Conservation (phyloP, 2,113 vertebrate genomes). For the Erpornis zantholeuca region DNA sequence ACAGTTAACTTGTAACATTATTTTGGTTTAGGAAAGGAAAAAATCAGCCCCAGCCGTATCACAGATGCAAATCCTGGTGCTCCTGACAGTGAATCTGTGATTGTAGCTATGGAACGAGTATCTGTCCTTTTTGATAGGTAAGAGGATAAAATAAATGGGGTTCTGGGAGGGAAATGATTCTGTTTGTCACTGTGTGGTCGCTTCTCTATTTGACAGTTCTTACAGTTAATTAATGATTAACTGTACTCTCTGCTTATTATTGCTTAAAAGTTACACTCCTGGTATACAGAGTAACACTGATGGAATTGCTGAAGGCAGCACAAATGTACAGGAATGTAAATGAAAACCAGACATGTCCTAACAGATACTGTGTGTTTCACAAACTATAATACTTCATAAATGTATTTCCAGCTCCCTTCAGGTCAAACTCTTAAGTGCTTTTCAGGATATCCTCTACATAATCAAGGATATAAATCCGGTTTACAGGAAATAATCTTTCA, state of each 20-base stretch:
- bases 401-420: conserved; percentile 32
- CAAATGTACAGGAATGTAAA: conserved; percentile 44
- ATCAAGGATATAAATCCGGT: conserved; percentile 33
- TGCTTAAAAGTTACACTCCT: not conserved
- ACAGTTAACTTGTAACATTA: not conserved
- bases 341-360: conserved; percentile 29
- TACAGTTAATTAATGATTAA: not conserved
- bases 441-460: conserved; percentile 31
- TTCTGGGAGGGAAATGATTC: not conserved
- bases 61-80: conserved; percentile 80
- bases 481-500: conserved; percentile 38
- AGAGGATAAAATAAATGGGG: not conserved
- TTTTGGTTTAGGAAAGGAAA: conserved; percentile 89
- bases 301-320: conserved; percentile 33
- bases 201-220: not conserved
- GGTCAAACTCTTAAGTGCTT: conserved; percentile 35
- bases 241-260: not conserved
- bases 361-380: conserved; percentile 6
- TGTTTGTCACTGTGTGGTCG: not conserved
- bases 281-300: not conserved
- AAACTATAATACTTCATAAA: not conserved
- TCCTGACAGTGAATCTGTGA: conserved; percentile 94
- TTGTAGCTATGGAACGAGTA: conserved; percentile 97
- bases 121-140: conserved; percentile 98
- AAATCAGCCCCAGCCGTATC: conserved; percentile 84